Base-by-base conservation (phyloP, 2,113 vertebrate genomes). In the Lontra canadensis region DNA sequence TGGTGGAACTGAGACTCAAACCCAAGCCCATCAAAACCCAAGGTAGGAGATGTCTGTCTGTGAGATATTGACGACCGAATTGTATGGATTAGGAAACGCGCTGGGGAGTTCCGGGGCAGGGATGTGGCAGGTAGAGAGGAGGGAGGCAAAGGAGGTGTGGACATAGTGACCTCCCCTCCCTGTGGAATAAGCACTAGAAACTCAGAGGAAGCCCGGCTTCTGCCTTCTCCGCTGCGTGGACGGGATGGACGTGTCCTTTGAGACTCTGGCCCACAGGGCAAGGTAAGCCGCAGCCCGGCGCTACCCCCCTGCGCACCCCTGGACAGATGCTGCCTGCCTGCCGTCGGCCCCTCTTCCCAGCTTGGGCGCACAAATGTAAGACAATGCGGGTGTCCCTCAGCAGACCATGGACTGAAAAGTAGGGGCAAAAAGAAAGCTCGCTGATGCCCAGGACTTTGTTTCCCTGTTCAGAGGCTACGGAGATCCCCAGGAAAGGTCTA, bases 71-170 rank as follows among this genome's bases (percentile, higher is more conserved):
- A 8, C 4, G 11, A 18, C 69, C 3, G 39, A 34, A 25, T 3
- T 1, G 15, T 23, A 26, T 26, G 42, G 52, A 14, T 0, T 6
- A 25, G 21, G 74, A 87, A 18, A 12, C 12, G 11, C 21, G 6
- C 63, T 34, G 63, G 36, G 3, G 29, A 4, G 31, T 11, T 20
- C 4, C 0, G 3, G 47, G 21, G 3, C 2, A 0, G 31, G 63
- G 52, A 25, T 0, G 0, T 0, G 63, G 57, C 52, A 67, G 34
- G 4, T 2, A 18, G 52, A 31, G 31, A 15, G 21, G 12, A 29
- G 5, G 26, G 26, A 69, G 36, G 71, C 1, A 1, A 7, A 29
- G 11, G 13, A 17, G n/a, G 10, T 0, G 13, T 3, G 44, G n/a
- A 5, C 21, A 1, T 11, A 3, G 9, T 18, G 39, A 13, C 17